Evolutionary conservation across 2,113 vertebrate species (phyloP).

Genomic region (human (Homo sapiens)): DNA sequence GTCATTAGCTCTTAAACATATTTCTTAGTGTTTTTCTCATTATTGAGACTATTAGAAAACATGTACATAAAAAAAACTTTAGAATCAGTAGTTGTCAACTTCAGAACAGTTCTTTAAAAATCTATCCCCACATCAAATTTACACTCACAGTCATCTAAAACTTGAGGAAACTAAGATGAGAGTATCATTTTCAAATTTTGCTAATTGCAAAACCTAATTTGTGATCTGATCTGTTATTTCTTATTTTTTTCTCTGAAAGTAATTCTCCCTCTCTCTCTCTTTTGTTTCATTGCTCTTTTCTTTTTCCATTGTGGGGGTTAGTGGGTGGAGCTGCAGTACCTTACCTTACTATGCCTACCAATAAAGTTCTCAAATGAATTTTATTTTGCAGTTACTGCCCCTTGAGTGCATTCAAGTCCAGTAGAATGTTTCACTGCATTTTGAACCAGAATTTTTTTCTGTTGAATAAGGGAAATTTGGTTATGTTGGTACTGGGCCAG

Average conservation of each 20-base stretch:
- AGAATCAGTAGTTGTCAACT: neutral
- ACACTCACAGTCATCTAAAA: neutral
- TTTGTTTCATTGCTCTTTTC: fast-evolving
- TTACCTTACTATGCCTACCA: neutral
- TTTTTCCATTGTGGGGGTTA: fast-evolving
- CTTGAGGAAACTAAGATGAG: neutral
- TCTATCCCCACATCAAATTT: neutral
- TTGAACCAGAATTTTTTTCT: neutral
- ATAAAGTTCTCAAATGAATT: neutral
- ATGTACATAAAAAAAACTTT: neutral
- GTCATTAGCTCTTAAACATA: neutral
- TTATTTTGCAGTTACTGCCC: neutral
- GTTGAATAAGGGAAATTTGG: neutral
- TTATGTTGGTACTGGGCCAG: neutral
- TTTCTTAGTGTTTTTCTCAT: neutral
- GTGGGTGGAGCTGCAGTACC: neutral
- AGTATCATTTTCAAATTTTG: neutral
- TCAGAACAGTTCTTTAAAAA: neutral
- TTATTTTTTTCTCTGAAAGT: slow-evolving; percentile 56
- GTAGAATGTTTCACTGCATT: neutral
- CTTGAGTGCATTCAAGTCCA: neutral
- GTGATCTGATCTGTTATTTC: neutral
- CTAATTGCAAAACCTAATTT: neutral
- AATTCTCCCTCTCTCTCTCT: fast-evolving
- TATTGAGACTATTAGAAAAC: neutral